A percentile compares a stretch with the other conserved stretches of the same genome.
Evolutionary conservation across 2,888 invertebrate species (phyloP).

Genomic region (Lypha dubia): DNA sequence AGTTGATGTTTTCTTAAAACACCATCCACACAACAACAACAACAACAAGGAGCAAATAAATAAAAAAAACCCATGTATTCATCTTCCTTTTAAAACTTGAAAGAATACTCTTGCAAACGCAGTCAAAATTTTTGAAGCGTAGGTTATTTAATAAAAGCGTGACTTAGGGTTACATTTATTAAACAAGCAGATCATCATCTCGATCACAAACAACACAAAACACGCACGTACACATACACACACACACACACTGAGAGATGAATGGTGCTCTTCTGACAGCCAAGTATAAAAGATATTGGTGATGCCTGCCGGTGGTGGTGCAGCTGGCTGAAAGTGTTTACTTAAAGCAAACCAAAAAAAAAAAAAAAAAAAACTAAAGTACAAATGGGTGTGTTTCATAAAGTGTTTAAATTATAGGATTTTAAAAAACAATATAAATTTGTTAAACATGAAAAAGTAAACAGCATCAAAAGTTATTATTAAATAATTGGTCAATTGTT

Average conservation of each 20-base stretch:
- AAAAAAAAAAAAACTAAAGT: neutral
- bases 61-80: neutral
- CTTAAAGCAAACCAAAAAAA: conserved; percentile 1
- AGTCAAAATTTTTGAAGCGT: conserved; percentile 50
- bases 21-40: neutral
- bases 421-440: conserved; percentile 80
- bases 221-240: too few species aligned
- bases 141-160: conserved; percentile 72
- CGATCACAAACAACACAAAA: conserved; percentile 36
- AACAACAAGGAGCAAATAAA: neutral
- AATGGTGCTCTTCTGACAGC: conserved; percentile 30
- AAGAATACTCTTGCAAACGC: neutral
- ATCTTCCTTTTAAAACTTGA: neutral
- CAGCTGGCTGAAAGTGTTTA: conserved; percentile 7
- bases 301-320: conserved; percentile 2
- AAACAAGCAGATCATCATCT: conserved; percentile 60
- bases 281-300: conserved; percentile 33
- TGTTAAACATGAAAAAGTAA: neutral
- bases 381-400: conserved; percentile 73
- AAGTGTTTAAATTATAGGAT: conserved; percentile 80
- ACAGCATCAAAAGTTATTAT: conserved; percentile 39
- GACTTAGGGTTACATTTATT: conserved; percentile 71
- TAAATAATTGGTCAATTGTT: conserved; percentile 72
- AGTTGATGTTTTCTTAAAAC: conserved; percentile 51
- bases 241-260: too few species aligned